Base-by-base conservation (phyloP, 2,888 invertebrate genomes). In the Plagodis pulveraria region DNA sequence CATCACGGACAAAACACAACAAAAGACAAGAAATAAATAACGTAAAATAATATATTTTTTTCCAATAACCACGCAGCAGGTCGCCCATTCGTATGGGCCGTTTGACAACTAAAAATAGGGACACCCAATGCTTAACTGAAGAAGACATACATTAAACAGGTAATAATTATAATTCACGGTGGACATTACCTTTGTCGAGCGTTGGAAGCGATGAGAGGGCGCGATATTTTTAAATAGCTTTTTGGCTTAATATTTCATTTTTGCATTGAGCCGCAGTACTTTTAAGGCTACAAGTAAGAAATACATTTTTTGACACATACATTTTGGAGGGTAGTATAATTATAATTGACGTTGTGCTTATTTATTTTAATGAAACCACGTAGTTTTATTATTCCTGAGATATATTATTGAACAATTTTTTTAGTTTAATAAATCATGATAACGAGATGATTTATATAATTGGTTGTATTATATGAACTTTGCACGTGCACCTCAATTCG, bases 141-240 rank as follows among this genome's bases (percentile, higher is more conserved):
- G 87, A 91, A 91, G 90, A 91, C 89, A 91, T 90, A 86, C 86
- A 86, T 91, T 91, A 89, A 82, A 80, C 68, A 63, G 71, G 82
- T 81, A 83, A 89, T 91, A 89, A 91, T 91, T 89, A 90, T 91
- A 91, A 89, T 86, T 91, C 91, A 91, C 87, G 80, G 81, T 80
- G 85, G 86, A 86, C 85, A 84, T 85, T 84, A 83, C 81, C 76
- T 73, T 73, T 78, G 81, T 68, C 49, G 56, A 59, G 58, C 11
- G 43, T 12, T 48, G 4, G n/a, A 70, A 77, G 74, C 43, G 4
- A 74, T n/a, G 53, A 58, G 74, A 76, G 76, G 61, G 45, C 22
- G 46, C 52, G 40, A 36, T 9, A 1, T 41, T 40, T 0, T 38
- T 0, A 4, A 38, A 38, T 38, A 5, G 22, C 22, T 38, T 38